Evolutionary conservation across 1,140 invertebrate species (phyloP), one percentile per base, ranked within the genome.

Genomic region (Rhagoletis pomonella): DNA sequence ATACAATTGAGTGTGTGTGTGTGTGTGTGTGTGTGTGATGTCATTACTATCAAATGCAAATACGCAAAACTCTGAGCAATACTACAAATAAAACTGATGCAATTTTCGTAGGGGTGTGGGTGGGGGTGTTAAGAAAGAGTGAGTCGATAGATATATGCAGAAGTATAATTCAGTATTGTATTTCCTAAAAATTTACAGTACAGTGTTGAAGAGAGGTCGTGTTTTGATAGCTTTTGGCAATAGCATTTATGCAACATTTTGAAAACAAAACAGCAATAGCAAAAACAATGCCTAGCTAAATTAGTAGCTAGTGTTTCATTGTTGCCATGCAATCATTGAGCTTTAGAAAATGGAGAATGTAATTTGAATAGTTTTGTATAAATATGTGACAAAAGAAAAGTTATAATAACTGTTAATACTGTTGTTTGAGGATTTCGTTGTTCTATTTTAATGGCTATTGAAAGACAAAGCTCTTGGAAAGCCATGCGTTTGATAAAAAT

Each of bases 171-270:
- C 9, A 6, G 50, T 55, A 55, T 1, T 55, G 50, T 55, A 55
- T 55, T 55, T 55, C 4, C 4, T 55, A 6, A 55, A 55, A 55
- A 55, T 55, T 55, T 4, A 55, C 50, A 6, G 50, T 55, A 55
- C 4, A 55, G 50, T 55, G 17, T 6, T n/a, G 60, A 6, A 55
- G n/a, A 17, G 42, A 47, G 12, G n/a, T 17, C 2, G 3, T 73
- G n/a, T 81, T 81, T 81, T 55, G 73, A 81, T 81, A 81, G 73
- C 73, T 19, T 55, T 55, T 55, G 50, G 47, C 73, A 81, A 81
- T 55, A 81, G 44, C 44, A 81, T 50, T 81, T 81, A 81, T 19
- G n/a, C n/a, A 55, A n/a, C 73, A 81, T 55, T 55, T n/a, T 7
- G 7, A 81, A 81, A n/a, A 42, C 39, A 69, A 50, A 81, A 81